These are phyloP conservation scores for Pipra filicauda DNA, from an alignment of 2,113 vertebrate genomes.

Conservation along the genomic window DNA sequence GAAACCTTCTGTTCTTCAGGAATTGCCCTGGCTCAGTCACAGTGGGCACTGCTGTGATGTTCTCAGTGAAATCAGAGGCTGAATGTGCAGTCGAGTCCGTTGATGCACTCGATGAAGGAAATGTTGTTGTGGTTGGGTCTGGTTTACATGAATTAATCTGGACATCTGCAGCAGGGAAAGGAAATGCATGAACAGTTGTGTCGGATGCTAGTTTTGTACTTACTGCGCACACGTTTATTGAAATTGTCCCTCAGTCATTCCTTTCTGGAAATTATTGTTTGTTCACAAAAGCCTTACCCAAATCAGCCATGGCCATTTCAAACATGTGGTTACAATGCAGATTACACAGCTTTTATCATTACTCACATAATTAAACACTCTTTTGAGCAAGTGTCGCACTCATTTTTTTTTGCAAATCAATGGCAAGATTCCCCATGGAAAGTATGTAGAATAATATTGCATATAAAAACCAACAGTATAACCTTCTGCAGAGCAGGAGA, in stretches of 20 bases:
- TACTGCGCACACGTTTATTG: not conserved
- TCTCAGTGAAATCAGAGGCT: not conserved
- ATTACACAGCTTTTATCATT: not conserved
- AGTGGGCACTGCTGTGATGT: not conserved
- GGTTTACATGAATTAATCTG: slow-evolving; percentile 73
- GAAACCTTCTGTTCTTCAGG: not conserved
- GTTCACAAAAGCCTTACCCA: not conserved
- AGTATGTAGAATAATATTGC: not conserved
- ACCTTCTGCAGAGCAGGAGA: not conserved
- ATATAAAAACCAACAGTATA: not conserved
- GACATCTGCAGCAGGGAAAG: slow-evolving; percentile 55
- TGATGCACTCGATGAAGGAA: not conserved
- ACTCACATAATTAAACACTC: not conserved
- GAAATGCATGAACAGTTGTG: not conserved
- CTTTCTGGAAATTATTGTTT: not conserved
- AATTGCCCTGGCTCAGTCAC: not conserved
- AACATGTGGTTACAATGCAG: not conserved
- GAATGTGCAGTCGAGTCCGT: not conserved
- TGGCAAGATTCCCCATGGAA: not conserved
- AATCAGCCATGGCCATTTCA: not conserved
- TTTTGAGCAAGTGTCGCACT: not conserved
- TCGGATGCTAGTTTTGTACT: not conserved
- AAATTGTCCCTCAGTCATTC: not conserved
- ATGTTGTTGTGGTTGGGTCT: slow-evolving; percentile 22
- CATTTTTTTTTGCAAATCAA: not conserved